phyloP scores from a whole-genome alignment of 2,888 invertebrate genomes.

The Heliconius charithonia region DNA sequence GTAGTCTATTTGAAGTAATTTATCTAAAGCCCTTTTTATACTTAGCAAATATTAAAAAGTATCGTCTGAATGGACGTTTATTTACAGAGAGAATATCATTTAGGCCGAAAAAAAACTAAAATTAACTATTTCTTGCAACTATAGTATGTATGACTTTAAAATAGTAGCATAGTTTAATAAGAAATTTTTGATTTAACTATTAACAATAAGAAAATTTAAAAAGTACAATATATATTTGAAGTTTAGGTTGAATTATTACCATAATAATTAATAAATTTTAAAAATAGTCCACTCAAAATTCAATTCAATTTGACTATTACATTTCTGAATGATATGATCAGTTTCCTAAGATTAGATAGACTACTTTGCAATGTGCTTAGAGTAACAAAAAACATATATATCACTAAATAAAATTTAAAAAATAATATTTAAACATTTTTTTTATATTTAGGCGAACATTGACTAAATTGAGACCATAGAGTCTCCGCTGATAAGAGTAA shows the following conservation, averaged over 20 bases:
- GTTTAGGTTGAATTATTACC: background rate
- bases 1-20: background rate
- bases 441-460: background rate
- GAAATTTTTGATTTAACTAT: background rate
- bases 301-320: background rate
- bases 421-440: background rate
- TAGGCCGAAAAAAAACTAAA: slow-evolving; percentile 4
- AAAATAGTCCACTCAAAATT: background rate
- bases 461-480: background rate
- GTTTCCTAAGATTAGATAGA: background rate
- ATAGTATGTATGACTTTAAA: background rate
- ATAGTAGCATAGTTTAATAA: background rate
- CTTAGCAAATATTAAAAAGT: background rate
- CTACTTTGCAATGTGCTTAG: background rate
- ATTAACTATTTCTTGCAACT: background rate
- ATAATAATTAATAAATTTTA: background rate
- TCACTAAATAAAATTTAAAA: background rate
- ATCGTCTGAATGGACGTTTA: background rate
- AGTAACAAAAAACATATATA: background rate
- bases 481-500: background rate
- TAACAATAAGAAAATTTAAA: background rate
- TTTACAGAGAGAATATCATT: background rate
- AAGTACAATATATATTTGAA: background rate
- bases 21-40: background rate
- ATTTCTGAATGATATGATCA: background rate